A percentile compares a stretch with the other conserved stretches of the same genome.
These are phyloP conservation scores for Sakesphorus luctuosus DNA, from an alignment of 2,113 vertebrate species.

Conservation along the genomic window DNA sequence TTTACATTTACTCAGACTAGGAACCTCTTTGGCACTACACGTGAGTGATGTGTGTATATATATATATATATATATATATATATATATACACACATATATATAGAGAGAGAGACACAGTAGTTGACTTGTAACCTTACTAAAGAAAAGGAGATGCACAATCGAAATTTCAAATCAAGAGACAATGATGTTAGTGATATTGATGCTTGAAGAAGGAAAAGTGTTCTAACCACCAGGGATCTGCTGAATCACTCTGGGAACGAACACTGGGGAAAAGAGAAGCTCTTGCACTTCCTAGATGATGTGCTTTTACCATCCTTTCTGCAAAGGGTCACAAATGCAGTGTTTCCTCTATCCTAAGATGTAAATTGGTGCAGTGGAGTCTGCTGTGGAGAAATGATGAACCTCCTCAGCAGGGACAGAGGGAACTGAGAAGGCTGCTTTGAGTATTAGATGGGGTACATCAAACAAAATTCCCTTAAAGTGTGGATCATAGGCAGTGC, in stretches of 20 bases:
- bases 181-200: background rate
- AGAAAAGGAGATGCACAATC: background rate
- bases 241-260: background rate
- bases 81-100: background rate
- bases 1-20: background rate
- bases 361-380: background rate
- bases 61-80: fast-evolving
- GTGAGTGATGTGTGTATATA: background rate
- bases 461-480: background rate
- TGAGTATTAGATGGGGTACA: background rate
- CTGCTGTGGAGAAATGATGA: background rate
- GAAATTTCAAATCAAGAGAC: background rate
- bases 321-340: background rate
- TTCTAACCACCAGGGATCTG: background rate
- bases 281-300: background rate
- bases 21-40: background rate
- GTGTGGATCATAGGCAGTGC: background rate
- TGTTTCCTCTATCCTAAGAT: background rate
- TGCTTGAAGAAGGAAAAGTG: background rate
- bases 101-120: background rate
- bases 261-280: background rate
- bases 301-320: background rate
- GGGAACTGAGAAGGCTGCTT: background rate
- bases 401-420: background rate
- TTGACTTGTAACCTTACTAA: background rate